Base-by-base conservation (phyloP, 2,888 invertebrate genomes). In the Tortricodes alternella region DNA sequence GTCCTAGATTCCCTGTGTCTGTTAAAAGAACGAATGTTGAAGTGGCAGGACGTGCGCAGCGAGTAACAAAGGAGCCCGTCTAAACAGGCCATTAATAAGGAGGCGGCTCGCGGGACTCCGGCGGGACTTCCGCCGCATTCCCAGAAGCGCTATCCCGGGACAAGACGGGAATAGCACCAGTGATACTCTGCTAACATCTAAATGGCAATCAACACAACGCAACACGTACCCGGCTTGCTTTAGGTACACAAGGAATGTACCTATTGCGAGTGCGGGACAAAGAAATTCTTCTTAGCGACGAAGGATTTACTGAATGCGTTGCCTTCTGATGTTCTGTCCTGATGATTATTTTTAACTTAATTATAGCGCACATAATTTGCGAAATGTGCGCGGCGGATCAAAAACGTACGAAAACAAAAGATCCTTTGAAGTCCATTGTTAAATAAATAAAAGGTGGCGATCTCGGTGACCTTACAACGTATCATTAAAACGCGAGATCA, bases 21-120 rank as follows among this genome's bases (percentile, higher is more conserved):
- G 64, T 67, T 64, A 62, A 65, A 69, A 66, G 66, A 70, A 69
- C 65, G 66, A 55, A 73, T 67, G 69, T 63, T 79, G 70, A 78
- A 80, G 83, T 82, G 81, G 79, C 78, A 78, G 81, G 83, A 85
- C 84, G 87, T 84, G 87, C 83, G 83, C 77, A 53, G 39, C 41
- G 76, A 81, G 83, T 84, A 85, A 89, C 88, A 86, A 89, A 89
- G 85, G 84, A 84, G 83, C 80, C 76, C 78, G 84, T 84, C 83
- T 88, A 89, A 89, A 87, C 88, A 88, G 87, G 83, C 79, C 89
- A 89, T 89, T 89, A 89, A 89, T 88, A 89, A 87, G 85, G 87
- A 85, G 85, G 80, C 83, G 85, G 85, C 78, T 80, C 77, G 76
- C 76, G 76, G 74, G 83, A 76, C 68, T 79, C 76, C 79, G 78